A percentile compares a stretch with the other conserved stretches of the same genome.
phyloP scores from a whole-genome alignment of 2,888 invertebrate genomes.

The Drosophila dives region DNA sequence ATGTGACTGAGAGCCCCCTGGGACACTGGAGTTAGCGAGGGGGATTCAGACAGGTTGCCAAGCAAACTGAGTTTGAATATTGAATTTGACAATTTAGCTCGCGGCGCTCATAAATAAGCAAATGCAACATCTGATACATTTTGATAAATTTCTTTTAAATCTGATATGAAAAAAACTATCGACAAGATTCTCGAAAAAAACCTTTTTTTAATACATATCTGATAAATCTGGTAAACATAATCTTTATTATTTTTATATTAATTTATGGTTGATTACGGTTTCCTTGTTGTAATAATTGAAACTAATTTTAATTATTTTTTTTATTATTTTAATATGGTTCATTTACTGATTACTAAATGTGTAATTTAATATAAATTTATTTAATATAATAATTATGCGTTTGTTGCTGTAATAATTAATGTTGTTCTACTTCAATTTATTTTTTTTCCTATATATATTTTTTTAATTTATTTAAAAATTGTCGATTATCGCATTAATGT shows the following conservation, averaged over 20 bases:
- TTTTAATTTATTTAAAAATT: conserved; percentile 5
- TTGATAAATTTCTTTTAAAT: background rate
- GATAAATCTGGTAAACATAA: background rate
- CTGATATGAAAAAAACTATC: too few relatives aligned
- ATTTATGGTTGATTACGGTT: background rate
- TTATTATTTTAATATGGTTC: background rate
- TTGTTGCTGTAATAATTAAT: background rate
- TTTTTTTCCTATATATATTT: background rate
- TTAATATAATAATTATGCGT: background rate
- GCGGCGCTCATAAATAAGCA: conserved; percentile 63
- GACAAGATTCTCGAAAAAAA: conserved; percentile 21
- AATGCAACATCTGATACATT: conserved; percentile 34
- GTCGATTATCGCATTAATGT: background rate
- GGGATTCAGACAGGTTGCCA: background rate
- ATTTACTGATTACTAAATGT: background rate
- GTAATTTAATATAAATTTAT: background rate
- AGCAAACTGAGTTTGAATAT: conserved; percentile 64
- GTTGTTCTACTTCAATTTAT: background rate
- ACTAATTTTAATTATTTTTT: background rate
- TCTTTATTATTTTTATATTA: background rate
- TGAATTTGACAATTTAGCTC: conserved; percentile 63
- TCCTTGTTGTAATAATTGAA: background rate
- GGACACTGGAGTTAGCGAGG: conserved; percentile 2
- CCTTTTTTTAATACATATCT: background rate
- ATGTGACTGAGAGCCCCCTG: conserved; percentile 41